These are phyloP conservation scores for Rhadina sibilatrix DNA, from an alignment of 2,113 vertebrate species.

Conservation along the genomic window DNA sequence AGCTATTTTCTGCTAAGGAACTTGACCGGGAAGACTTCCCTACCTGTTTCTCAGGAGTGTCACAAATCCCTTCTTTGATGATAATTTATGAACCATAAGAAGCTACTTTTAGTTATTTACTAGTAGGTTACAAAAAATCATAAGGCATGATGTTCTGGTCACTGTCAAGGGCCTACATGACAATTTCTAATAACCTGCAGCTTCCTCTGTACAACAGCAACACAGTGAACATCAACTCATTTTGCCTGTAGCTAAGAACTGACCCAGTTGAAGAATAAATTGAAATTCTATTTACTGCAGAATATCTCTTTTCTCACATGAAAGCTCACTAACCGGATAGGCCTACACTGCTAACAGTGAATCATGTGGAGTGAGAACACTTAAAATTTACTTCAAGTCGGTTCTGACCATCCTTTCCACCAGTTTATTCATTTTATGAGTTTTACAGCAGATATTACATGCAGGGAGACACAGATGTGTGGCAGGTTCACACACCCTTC, in stretches of 20 bases:
- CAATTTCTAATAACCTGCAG: not conserved
- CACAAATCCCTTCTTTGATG: not conserved
- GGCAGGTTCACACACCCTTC: rapidly evolving
- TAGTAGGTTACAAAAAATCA: not conserved
- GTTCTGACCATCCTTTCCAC: not conserved
- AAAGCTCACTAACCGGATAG: not conserved
- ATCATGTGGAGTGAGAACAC: not conserved
- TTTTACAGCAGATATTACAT: not conserved
- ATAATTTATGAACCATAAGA: not conserved
- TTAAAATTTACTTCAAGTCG: not conserved
- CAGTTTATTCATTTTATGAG: not conserved
- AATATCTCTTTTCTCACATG: not conserved
- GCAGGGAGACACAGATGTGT: not conserved
- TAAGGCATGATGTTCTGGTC: not conserved
- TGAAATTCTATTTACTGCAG: not conserved
- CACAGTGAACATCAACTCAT: not conserved
- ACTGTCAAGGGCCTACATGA: not conserved
- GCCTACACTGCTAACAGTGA: not conserved
- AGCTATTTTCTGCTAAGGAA: not conserved
- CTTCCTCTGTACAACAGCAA: not conserved
- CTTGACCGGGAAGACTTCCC: not conserved
- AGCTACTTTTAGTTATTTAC: not conserved
- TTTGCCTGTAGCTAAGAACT: not conserved
- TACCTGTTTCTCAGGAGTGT: not conserved
- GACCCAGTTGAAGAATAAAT: not conserved